Conservation (phyloP, 2,113 vertebrate genomes). For the Tauraco erythrolophus region DNA sequence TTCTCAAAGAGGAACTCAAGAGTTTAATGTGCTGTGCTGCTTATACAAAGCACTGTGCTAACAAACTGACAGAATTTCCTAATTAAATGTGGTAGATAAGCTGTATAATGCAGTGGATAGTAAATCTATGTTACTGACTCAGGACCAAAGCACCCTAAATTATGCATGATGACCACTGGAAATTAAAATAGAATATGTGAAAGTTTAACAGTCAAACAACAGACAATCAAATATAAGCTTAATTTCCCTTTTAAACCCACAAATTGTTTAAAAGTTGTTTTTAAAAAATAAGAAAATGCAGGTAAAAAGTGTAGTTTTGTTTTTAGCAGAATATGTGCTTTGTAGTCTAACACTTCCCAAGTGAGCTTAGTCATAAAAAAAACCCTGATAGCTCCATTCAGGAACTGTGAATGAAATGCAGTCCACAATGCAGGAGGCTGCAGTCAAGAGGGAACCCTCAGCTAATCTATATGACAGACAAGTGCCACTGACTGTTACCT, state of each 20-base stretch:
- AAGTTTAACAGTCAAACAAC: background rate
- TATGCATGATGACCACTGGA: background rate
- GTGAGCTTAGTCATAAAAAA: background rate
- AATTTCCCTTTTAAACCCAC: background rate
- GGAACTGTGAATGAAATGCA: background rate
- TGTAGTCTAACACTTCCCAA: background rate
- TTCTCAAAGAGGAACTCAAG: background rate
- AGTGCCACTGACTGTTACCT: background rate
- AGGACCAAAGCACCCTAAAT: background rate
- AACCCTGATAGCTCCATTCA: background rate
- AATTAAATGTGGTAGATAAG: background rate
- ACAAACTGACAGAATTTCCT: background rate
- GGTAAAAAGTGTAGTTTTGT: background rate
- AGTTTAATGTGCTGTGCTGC: background rate
- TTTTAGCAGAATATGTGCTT: background rate
- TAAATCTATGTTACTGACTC: constrained; percentile 3
- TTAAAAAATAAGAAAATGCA: background rate
- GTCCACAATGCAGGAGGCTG: background rate
- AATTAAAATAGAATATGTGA: background rate
- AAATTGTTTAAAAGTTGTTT: background rate
- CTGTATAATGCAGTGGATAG: background rate
- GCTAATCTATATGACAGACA: background rate
- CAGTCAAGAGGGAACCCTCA: background rate
- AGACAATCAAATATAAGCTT: background rate
- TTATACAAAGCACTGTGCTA: background rate